Percentiles rank a stretch among this genome's conserved stretches.
Conservation (phyloP, 2,797 vertebrate genomes). For the Podargus strigoides region DNA sequence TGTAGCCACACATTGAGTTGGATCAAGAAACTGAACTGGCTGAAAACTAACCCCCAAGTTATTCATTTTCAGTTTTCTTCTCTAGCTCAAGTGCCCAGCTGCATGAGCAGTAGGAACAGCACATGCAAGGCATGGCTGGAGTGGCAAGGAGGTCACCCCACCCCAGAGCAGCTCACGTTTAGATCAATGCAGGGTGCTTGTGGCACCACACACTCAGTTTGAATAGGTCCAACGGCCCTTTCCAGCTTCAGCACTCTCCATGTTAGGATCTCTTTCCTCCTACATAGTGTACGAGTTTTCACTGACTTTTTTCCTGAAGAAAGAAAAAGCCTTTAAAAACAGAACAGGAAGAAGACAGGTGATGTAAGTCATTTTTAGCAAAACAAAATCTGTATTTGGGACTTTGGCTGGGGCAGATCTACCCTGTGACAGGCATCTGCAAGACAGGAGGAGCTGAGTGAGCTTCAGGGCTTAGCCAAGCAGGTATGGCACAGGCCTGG, state of each 20-base stretch:
- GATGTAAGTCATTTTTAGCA: not conserved
- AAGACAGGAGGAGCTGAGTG: not conserved
- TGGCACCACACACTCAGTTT: not conserved
- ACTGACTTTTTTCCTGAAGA: not conserved
- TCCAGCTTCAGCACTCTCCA: not conserved
- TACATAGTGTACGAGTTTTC: not conserved
- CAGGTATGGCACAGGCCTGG: not conserved
- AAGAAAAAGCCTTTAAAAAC: not conserved
- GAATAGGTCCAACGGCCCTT: not conserved
- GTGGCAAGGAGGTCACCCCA: not conserved
- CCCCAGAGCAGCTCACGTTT: not conserved
- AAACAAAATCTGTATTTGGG: not conserved
- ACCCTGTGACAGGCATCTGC: not conserved
- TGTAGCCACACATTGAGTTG: not conserved
- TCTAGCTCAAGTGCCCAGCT: not conserved
- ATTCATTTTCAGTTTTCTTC: not conserved
- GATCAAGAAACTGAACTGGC: not conserved
- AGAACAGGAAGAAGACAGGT: not conserved
- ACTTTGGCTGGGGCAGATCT: not conserved
- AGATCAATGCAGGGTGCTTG: not conserved
- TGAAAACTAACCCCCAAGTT: not conserved
- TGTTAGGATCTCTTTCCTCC: not conserved
- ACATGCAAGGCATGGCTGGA: accelerated
- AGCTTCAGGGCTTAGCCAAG: not conserved
- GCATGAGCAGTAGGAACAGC: not conserved